These are phyloP conservation scores for Mixornis gularis DNA, from an alignment of 2,113 vertebrate genomes.

Conservation along the genomic window DNA sequence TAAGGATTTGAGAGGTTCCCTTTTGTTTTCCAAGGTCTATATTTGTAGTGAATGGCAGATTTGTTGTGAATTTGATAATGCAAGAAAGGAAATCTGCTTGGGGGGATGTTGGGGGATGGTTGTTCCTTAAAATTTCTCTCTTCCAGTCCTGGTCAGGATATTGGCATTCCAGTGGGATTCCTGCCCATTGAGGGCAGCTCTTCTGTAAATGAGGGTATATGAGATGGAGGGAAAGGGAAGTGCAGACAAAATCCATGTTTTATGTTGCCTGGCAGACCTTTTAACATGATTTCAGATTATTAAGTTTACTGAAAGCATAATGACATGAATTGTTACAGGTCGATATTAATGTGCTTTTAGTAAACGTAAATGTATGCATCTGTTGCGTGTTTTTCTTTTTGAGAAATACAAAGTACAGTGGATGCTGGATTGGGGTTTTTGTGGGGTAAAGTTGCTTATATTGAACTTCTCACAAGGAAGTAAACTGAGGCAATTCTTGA, in stretches of 20 bases:
- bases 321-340: neutral
- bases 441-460: neutral
- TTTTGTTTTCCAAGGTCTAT: neutral
- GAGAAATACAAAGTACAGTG: neutral
- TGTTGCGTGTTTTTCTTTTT: neutral
- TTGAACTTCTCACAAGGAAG: neutral
- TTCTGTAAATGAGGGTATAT: neutral
- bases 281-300: neutral
- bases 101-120: no score
- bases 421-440: neutral
- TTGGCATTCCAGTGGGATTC: neutral
- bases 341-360: neutral
- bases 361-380: neutral
- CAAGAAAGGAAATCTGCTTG: neutral
- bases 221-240: neutral
- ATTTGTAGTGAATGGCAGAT: neutral
- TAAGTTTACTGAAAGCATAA: neutral
- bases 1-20: neutral
- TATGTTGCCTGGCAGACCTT: neutral
- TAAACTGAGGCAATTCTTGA: neutral
- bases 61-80: neutral
- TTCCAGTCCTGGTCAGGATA: neutral
- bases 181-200: neutral
- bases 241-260: neutral
- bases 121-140: neutral